Evolutionary conservation across 2,797 vertebrate genomes (phyloP), one percentile per base, ranked within the genome.

Genomic region (Phalanger gymnotis): DNA sequence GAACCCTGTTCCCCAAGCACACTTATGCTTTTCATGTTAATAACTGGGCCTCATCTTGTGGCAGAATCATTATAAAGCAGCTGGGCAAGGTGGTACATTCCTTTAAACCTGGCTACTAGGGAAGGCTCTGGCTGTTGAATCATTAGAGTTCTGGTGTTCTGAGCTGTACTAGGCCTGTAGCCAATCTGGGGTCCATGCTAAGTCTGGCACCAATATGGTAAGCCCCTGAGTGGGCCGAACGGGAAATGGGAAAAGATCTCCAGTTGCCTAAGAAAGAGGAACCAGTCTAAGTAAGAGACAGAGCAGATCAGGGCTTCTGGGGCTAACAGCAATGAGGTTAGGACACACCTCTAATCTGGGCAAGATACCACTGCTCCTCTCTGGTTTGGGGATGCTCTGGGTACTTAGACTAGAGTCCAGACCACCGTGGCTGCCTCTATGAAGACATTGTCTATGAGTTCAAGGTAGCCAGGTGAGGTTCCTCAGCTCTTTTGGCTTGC

Each of bases 401-500:
- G 66, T 40, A 9, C 16, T 40, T 40, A 40, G 16, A 40, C 14
- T 40, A 22, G 5, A 40, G n/a, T 40, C 14, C 40, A 22, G 5
- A 66, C 31, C 12, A 14, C 3, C 4, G 4, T n/a, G 34, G 13
- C 61, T 40, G n/a, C n/a, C n/a, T 40, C 66, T 73, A 40, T 22
- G 6, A 73, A 73, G 66, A 40, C 6, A 2, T 40, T 22, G n/a
- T 40, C 16, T 40, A 6, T 73, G 61, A n/a, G 14, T n/a, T 19
- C 61, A 40, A 73, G 13, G 31, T 34, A 34, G 61, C 34, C 4
- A 66, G 61, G n/a, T 73, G n/a, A 73, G 16, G 16, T 40, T 73
- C 66, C 91, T 99, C 98, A 99, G 94, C 98, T 98, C 92, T 98
- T 99, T 97, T 98, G 98, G 96, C 99, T 98, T 94, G 97, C 96